Base-by-base conservation (phyloP, 2,113 vertebrate genomes). In the Aphyosemion australe region DNA sequence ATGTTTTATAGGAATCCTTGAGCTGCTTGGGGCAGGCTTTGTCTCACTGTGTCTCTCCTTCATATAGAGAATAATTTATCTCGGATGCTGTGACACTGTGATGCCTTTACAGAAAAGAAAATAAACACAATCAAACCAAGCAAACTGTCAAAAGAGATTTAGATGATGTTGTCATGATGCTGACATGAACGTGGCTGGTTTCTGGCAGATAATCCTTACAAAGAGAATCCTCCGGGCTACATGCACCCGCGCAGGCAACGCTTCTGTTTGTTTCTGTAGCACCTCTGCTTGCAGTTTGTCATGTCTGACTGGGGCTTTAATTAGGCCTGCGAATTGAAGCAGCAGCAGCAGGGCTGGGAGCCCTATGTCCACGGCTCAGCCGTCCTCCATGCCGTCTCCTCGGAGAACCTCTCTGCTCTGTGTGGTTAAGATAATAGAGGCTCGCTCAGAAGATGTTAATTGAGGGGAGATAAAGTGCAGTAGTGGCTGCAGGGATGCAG, bases 401-500 rank as follows among this genome's bases (percentile, higher is more conserved):
- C 72, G 42, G 78, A 84, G 80, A 79, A 84, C 86, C 88, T 56
- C 78, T 69, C 70, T 58, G 79, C 86, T 84, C 88, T 86, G 82
- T 67, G 79, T 66, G 85, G 73, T 82, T 78, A 80, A 88, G 88
- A 88, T 88, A 88, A 90, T 88, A 83, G 73, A 78, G 68, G 65
- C 65, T 64, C 69, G 76, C 82, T 80, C 79, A 63, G 83, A 83
- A 84, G 83, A 88, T 86, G 86, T 86, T 90, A 90, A 88, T 90
- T 90, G 88, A 88, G 86, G 85, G 82, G 85, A 88, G 86, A 90
- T 88, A 90, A 88, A 84, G 86, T 79, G 86, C 82, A 77, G 84
- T 59, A 8, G 80, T 67, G 79, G 88, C 82, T 84, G 82, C 75
- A 70, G 76, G 80, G 80, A 82, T 76, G 85, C 78, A 19, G 12